Percentiles rank a stretch among this genome's conserved stretches.
These are phyloP conservation scores for Papilio aristodemus DNA, from an alignment of 1,140 invertebrate species.

Conservation along the genomic window DNA sequence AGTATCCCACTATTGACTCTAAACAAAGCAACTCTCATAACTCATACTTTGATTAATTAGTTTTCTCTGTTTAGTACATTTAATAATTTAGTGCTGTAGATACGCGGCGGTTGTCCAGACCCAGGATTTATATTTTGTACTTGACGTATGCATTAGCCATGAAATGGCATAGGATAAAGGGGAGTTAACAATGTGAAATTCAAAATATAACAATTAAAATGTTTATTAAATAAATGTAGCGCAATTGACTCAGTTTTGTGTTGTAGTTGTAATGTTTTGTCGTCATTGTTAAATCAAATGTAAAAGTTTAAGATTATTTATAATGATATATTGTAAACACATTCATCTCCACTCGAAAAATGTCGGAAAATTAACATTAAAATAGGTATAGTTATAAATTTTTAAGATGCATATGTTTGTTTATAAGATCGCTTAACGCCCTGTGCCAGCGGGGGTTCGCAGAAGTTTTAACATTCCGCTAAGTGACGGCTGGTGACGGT, in stretches of 20 bases:
- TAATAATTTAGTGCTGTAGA: no score
- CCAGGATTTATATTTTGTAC: no score
- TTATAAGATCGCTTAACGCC: background rate
- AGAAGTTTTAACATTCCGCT: constrained; percentile 45
- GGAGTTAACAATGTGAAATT: background rate
- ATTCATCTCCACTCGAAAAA: background rate
- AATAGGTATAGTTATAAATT: no score
- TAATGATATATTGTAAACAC: background rate
- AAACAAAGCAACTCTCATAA: no score
- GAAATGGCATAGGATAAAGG: background rate
- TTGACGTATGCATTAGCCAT: background rate
- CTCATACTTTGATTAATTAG: no score
- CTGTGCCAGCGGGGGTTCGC: no score
- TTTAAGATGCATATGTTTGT: no score
- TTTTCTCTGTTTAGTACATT: no score
- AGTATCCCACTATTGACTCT: no score
- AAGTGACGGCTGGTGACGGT: constrained; percentile 43
- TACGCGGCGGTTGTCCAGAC: no score
- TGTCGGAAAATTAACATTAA: background rate
- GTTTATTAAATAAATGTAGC: background rate
- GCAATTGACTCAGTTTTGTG: constrained; percentile 1
- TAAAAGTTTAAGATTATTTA: background rate
- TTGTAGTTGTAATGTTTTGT: background rate
- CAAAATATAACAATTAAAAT: background rate
- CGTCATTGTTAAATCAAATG: background rate